A percentile compares a stretch with the other conserved stretches of the same genome.
phyloP scores from a whole-genome alignment of 2,113 vertebrate genomes.

The Danionella cerebrum region DNA sequence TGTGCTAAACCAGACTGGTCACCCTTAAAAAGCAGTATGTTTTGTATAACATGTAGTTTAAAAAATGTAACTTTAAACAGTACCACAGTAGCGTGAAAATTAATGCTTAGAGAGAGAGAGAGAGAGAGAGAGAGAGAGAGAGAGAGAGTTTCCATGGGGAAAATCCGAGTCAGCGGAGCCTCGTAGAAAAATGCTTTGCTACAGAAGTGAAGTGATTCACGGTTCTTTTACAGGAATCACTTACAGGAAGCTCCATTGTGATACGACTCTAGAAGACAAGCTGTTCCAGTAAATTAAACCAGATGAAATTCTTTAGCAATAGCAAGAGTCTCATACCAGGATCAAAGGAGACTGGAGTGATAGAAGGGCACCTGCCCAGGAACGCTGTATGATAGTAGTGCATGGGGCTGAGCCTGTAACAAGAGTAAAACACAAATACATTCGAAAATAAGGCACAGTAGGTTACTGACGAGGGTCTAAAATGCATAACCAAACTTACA shows the following conservation, averaged over 20 bases:
- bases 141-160: background rate
- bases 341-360: conserved; percentile 19
- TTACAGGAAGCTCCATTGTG: background rate
- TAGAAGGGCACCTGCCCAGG: conserved; percentile 50
- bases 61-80: too few species aligned
- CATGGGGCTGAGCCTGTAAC: conserved; percentile 42
- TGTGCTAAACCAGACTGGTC: too few species aligned
- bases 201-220: background rate
- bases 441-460: too few species aligned
- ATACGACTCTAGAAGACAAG: background rate
- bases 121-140: too few species aligned
- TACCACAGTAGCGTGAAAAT: too few species aligned
- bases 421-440: background rate
- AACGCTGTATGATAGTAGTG: conserved; percentile 31
- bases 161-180: background rate
- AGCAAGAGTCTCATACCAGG: conserved; percentile 35
- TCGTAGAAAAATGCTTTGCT: background rate
- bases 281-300: background rate
- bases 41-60: too few species aligned
- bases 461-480: background rate
- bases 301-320: background rate
- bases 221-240: background rate
- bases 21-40: too few species aligned
- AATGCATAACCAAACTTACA: conserved; percentile 42
- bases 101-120: too few species aligned